phyloP scores from a whole-genome alignment of 2,888 invertebrate genomes.

The Cosmopolites sordidus region DNA sequence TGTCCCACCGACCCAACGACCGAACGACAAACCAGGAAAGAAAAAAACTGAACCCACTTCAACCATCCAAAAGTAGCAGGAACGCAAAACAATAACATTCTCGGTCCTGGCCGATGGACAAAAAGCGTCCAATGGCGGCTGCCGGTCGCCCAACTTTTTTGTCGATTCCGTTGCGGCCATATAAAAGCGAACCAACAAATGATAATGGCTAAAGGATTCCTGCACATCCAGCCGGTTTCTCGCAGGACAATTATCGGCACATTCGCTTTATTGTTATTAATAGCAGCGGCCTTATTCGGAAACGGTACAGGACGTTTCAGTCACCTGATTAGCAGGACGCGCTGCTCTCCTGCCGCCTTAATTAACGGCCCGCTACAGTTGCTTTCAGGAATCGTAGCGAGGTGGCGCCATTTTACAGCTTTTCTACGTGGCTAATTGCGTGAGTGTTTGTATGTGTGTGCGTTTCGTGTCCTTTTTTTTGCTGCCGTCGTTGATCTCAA shows the following conservation, averaged over 20 bases:
- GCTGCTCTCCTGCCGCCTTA: too few species aligned
- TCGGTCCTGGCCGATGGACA: conserved; percentile 22
- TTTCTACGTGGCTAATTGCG: too few species aligned
- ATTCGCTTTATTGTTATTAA: conserved; percentile 52
- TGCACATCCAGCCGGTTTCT: conserved; percentile 45
- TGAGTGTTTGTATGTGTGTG: too few species aligned
- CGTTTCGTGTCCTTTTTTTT: too few species aligned
- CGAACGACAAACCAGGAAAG: too few species aligned
- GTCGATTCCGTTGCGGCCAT: conserved; percentile 17
- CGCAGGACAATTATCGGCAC: conserved; percentile 50
- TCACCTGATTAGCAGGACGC: conserved; percentile 45
- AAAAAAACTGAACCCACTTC: too few species aligned
- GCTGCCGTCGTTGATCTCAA: too few species aligned
- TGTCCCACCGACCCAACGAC: too few species aligned
- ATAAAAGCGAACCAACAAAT: conserved; percentile 44
- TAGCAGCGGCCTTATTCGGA: conserved; percentile 48
- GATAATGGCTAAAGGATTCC: conserved; percentile 49
- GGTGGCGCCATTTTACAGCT: too few species aligned
- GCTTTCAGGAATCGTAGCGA: not conserved
- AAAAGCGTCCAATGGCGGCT: conserved; percentile 19
- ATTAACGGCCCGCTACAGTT: not conserved
- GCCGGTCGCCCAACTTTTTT: conserved; percentile 24
- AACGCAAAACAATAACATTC: conserved; percentile 26
- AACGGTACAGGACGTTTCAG: conserved; percentile 46
- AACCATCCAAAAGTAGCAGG: not conserved